Evolutionary conservation across 92 coral and sea anemone species (phyloP), one percentile per base, ranked within the genome.

Genomic region (Porites lobata): DNA sequence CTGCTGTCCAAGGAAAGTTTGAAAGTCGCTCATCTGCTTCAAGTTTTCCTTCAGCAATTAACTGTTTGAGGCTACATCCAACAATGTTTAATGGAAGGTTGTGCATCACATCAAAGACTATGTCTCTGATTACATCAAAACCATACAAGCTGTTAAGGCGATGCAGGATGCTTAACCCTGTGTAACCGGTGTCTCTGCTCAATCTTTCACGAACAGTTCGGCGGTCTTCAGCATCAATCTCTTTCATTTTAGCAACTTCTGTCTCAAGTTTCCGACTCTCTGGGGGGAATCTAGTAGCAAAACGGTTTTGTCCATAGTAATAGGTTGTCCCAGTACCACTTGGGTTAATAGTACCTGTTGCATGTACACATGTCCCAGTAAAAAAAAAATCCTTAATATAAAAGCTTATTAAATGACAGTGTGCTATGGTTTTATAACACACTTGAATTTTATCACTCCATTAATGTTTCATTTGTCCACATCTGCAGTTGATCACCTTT

Each of bases 1-100:
- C 95, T 86, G 93, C 83, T 58, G 95, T 92, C 93, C 93, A 92
- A 10, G 93, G 93, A 65, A 92, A 85, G 15, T 53, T 73, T 73
- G 54, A 59, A 32, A 92, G 83, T 82, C 79, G 69, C 67, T 86
- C 88, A 89, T 83, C 83, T 65, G 80, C 88, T 21, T 69, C 95
- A 81, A 89, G 75, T 78, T 75, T 89, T 32, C 87, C 93, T 43
- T 86, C 88, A 54, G 81, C 76, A 63, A 92, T 77, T 6, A 90
- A 83, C 51, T 83, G 78, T 56, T 63, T 71, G 66, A 92, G 21
- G n/a, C 72, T 86, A 65, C 65, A 70, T 72, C 81, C 67, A 14
- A 93, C 85, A 22, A 93, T 88, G 79, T 93, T 93, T 79, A 93
- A 77, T 12, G 93, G 93, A 66, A 93, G 87, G 56, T 82, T 83